Conservation (phyloP, 2,797 vertebrate species). For the Argyrosomus regius region DNA sequence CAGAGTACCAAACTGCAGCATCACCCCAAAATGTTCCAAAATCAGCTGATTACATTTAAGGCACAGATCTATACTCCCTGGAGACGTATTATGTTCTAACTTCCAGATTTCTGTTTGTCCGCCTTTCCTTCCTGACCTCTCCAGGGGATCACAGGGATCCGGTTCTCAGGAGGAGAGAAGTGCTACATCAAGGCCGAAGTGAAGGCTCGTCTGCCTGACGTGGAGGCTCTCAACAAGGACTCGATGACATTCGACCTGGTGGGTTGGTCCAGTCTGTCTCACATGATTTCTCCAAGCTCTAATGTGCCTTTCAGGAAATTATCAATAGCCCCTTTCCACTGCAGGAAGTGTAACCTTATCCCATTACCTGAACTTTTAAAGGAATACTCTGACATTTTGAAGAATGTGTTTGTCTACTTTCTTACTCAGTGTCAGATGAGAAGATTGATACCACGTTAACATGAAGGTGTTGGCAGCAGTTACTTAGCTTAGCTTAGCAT, state of each 20-base stretch:
- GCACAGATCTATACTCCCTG: not conserved
- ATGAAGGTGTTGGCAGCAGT: not conserved
- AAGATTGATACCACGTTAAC: not conserved
- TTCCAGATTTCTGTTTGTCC: not conserved
- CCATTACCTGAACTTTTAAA: not conserved
- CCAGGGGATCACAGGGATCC: slow-evolving; percentile 95
- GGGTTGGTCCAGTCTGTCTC: slow-evolving; percentile 65
- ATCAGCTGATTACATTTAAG: not conserved
- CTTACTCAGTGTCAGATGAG: not conserved
- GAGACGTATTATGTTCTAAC: not conserved
- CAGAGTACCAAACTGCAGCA: not conserved
- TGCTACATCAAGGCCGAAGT: slow-evolving; percentile 96
- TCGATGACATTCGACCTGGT: slow-evolving; percentile 92
- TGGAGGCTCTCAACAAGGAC: slow-evolving; percentile 89
- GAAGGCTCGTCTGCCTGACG: slow-evolving; percentile 91
- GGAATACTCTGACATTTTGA: not conserved
- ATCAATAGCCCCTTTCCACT: not conserved
- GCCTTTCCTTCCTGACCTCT: not conserved
- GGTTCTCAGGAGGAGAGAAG: slow-evolving; percentile 92
- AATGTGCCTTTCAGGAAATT: not conserved
- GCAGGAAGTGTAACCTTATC: not conserved
- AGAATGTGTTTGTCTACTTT: not conserved
- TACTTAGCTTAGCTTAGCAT: not conserved
- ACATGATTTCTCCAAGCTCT: not conserved
- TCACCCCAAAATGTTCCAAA: slow-evolving; percentile 2